Percentiles rank a stretch among this genome's conserved stretches.
Evolutionary conservation across 37 sponge, comb jelly and placozoan species (phyloP).

Genomic region (Crambe crambe): DNA sequence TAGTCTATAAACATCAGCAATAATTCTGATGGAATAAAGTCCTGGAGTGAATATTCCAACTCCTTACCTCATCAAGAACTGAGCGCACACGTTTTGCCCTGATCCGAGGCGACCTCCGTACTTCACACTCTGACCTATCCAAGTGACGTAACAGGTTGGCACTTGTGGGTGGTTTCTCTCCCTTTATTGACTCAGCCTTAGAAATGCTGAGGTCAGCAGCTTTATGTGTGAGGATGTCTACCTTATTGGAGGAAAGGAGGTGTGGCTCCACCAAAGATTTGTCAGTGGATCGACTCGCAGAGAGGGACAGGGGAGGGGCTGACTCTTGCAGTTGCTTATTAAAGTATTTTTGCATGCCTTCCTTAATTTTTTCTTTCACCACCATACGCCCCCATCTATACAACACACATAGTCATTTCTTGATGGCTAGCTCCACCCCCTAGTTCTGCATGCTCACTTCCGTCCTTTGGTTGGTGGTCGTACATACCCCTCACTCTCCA

Average conservation of each 20-base stretch:
- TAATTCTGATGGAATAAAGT: not conserved
- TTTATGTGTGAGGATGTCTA: not conserved
- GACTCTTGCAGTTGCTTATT: not conserved
- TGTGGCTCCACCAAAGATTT: no score
- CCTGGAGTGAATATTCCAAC: no score
- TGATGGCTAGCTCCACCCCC: not conserved
- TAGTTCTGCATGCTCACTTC: slow-evolving; percentile 17
- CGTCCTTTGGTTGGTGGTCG: slow-evolving; percentile 39
- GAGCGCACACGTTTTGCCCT: slow-evolving; percentile 42
- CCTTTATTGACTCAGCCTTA: not conserved
- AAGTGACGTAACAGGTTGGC: not conserved
- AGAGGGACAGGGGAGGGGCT: not conserved
- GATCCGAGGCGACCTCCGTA: slow-evolving; percentile 63
- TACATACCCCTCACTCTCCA: slow-evolving; percentile 81
- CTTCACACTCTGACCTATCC: slow-evolving; percentile 1
- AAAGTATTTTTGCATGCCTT: slow-evolving; percentile 55
- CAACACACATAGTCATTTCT: not conserved
- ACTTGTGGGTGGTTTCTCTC: not conserved
- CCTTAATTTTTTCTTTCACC: slow-evolving; percentile 46
- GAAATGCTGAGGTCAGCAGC: slow-evolving; percentile 3
- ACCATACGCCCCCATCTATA: slow-evolving; percentile 41
- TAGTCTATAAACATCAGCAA: slow-evolving; percentile 14
- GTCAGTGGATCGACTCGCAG: not conserved
- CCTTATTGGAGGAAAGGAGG: not conserved
- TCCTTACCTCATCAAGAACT: slow-evolving; percentile 35